Base-by-base conservation (phyloP, 2,113 vertebrate genomes). In the Centropus bengalensis region DNA sequence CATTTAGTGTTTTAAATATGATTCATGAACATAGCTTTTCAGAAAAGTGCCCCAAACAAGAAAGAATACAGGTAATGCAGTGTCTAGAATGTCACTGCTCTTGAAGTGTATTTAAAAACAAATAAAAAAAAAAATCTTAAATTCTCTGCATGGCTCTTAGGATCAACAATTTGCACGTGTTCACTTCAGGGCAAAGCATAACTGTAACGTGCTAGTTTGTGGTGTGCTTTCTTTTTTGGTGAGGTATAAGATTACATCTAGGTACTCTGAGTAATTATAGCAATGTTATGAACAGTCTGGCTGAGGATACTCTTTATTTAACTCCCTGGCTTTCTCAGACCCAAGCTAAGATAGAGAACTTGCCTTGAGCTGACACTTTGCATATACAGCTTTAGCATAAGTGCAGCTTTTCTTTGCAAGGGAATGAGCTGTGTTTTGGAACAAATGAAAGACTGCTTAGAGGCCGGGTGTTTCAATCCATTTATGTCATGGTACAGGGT, bases 231-330 rank as follows among this genome's bases (percentile, higher is more conserved):
- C 36, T 51, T 78, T 91, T 79, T 38, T 5, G 40, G 60, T 66
- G 77, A 68, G 86, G 91, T 56, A 30, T 96, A 93, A 91, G 80
- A 94, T 97, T 96, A 95, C 95, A 96, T 94, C 88, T 82, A 95
- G 91, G 82, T 94, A 32, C 88, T 88, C 84, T 92, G 90, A 89
- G 85, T 96, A 96, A 96, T 97, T 96, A 96, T 96, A 95, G 95
- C 92, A 56, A 14, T 86, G 91, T 78, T 94, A 76, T 82, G 89
- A 93, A 59, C 83, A 90, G 75, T 69, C 88, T 95, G 93, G 79
- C 78, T 96, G 95, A 93, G 86, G 91, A 86, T 82, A 82, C 69
- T 91, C 91, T 89, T 82, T 93, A 80, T 96, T 89, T 95, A 96
- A 95, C 85, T 93, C 79, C 73, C 56, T 9, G 13, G 32, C 78